Evolutionary conservation across 2,797 vertebrate species (phyloP), one percentile per base, ranked within the genome.

Genomic region (Chrysocyon brachyurus): DNA sequence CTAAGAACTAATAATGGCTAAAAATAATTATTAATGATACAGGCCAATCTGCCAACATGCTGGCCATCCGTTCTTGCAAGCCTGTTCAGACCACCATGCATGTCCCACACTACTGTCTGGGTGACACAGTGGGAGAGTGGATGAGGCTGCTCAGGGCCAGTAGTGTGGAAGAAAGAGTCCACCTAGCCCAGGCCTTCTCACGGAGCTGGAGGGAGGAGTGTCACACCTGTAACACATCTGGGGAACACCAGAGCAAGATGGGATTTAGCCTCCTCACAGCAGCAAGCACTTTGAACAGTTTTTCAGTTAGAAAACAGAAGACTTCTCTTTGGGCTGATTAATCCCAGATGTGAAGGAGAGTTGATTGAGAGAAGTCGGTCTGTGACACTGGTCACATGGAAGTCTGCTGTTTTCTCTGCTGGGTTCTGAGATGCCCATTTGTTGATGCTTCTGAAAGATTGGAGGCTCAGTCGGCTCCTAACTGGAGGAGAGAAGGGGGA

Each of bases 221-320:
- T 21, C 28, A 26, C 11, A 57, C 40, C 70, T 49, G 73, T n/a
- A 40, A 26, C 15, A 61, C 72, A n/a, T 46, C 91, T 94, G 56
- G 33, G n/a, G 83, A 64, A 54, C 59, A 52, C 31, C 10, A 6
- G 56, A 31, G 22, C 9, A 12, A 28, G 56, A 77, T 46, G 14
- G 40, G 15, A 83, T 28, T 63, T 81, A 57, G 64, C 59, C 15
- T 54, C 9, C 28, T 59, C 3, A 0, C 26, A 82, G 63, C 57
- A 66, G 61, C 40, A 52, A 84, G 31, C 46, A 10, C 16, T 66
- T 56, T 49, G 40, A 59, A 68, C 64, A 46, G 19, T 49, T 83
- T 95, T 78, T 79, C 79, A 40, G 14, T 87, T 90, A 87, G 75
- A 82, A 93, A 81, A 79, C 46, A 94, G 28, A 79, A 87, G 57